Evolutionary conservation across 2,113 vertebrate species (phyloP).

Genomic region (Erinaceus europaeus): DNA sequence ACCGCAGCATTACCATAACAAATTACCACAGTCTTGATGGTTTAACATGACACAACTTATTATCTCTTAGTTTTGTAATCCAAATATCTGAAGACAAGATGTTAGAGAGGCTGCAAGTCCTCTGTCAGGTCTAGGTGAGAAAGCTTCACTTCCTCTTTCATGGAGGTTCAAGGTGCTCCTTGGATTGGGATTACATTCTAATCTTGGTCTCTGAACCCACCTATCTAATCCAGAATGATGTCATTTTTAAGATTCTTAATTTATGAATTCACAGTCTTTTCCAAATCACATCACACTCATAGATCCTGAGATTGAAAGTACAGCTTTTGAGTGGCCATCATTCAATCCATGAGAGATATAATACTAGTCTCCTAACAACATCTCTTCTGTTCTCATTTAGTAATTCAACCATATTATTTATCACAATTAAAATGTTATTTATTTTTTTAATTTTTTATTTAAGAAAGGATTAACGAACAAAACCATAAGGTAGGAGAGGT

Average conservation of each 20-base stretch:
- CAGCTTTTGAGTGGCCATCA: neutral
- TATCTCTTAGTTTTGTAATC: neutral
- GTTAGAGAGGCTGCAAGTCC: neutral
- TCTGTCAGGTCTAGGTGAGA: neutral
- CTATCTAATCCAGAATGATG: neutral
- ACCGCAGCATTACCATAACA: neutral
- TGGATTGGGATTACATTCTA: no score
- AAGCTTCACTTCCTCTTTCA: neutral
- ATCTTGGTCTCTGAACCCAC: neutral
- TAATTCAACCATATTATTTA: neutral
- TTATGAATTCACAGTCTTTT: neutral
- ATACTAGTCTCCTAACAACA: neutral
- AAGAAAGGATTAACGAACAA: no score
- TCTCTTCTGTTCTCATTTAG: neutral
- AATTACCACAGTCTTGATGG: neutral
- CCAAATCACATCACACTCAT: neutral
- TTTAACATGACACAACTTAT: neutral
- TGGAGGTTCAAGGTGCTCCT: no score
- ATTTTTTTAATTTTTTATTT: no score
- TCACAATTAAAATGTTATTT: no score
- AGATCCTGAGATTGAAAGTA: neutral
- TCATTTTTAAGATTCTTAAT: neutral
- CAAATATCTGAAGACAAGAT: neutral
- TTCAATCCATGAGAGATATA: neutral
- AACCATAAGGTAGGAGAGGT: no score